A percentile compares a stretch with the other conserved stretches of the same genome.
These are phyloP conservation scores for Hydractinia echinata DNA, from an alignment of 30 jellyfish, hydroid and myxozoan species.

Conservation along the genomic window DNA sequence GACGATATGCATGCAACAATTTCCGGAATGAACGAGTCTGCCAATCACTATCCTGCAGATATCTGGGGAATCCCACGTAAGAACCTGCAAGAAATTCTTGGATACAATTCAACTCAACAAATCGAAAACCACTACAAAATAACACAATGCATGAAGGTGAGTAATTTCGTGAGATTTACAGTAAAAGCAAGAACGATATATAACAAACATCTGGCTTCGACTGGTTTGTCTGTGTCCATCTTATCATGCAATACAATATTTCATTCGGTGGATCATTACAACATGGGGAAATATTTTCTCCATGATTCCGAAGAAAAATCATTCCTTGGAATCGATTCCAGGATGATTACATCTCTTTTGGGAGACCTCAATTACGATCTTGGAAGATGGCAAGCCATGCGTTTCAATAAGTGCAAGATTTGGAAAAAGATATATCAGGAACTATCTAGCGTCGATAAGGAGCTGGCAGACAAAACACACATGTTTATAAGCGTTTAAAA, in stretches of 20 bases:
- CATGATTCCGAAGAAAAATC: constrained; percentile 9
- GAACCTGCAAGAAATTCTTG: constrained; percentile 4
- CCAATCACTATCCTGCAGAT: constrained; percentile 31
- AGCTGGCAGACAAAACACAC: constrained; percentile 25
- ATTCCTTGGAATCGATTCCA: constrained; percentile 12
- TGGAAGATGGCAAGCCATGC: constrained; percentile 25
- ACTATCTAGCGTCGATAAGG: neutral
- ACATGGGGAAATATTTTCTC: constrained; percentile 12
- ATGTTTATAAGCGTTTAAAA: constrained; percentile 22
- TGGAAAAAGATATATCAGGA: constrained; percentile 12
- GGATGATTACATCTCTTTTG: constrained; percentile 20
- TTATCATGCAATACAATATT: constrained; percentile 19
- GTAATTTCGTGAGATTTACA: constrained; percentile 3
- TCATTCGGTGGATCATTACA: constrained; percentile 25
- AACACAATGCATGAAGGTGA: neutral
- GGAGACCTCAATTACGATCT: constrained; percentile 23
- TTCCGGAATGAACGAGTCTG: constrained; percentile 32
- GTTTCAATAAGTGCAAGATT: neutral
- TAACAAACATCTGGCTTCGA: neutral
- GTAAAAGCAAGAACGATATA: constrained; percentile 13
- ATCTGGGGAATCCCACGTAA: constrained; percentile 29
- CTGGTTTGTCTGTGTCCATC: constrained; percentile 21
- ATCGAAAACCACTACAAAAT: constrained; percentile 7
- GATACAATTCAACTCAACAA: constrained; percentile 6
- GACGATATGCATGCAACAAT: constrained; percentile 25